These are phyloP conservation scores for Drosophila insularis DNA, from an alignment of 1,140 invertebrate species.

Conservation along the genomic window DNA sequence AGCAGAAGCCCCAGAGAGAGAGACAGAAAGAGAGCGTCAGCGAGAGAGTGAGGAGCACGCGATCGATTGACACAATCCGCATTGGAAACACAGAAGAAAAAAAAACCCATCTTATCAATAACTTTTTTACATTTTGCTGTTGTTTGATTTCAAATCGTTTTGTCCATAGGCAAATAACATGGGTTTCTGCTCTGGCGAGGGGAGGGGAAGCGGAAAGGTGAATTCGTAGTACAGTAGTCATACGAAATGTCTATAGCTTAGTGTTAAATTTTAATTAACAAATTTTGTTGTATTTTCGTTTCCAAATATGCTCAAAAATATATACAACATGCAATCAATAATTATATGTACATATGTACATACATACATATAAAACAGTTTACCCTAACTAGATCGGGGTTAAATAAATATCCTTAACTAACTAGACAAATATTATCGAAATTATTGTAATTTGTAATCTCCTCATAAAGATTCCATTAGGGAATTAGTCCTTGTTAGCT, in stretches of 20 bases:
- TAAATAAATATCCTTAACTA: background rate
- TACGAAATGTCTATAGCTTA: conserved; percentile 30
- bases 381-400: background rate
- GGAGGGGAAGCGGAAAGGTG: background rate
- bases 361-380: background rate
- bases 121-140: conserved; percentile 33
- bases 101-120: conserved; percentile 53
- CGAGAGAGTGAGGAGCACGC: conserved; percentile 9
- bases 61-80: conserved; percentile 49
- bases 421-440: background rate
- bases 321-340: conserved; percentile 30
- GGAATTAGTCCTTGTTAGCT: background rate
- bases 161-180: conserved; percentile 47
- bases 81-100: conserved; percentile 31
- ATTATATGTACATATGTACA: background rate
- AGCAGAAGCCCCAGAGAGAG: conserved; percentile 9
- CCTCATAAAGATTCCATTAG: too few relatives aligned
- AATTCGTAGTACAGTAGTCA: background rate
- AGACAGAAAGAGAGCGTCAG: background rate
- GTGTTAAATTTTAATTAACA: conserved; percentile 67
- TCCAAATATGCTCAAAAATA: conserved; percentile 35
- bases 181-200: background rate
- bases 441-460: background rate
- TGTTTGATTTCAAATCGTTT: conserved; percentile 42
- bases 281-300: conserved; percentile 29